Percentiles rank a stretch among this genome's conserved stretches.
phyloP scores from a whole-genome alignment of 1,140 invertebrate species.

The Augochlora pura region DNA sequence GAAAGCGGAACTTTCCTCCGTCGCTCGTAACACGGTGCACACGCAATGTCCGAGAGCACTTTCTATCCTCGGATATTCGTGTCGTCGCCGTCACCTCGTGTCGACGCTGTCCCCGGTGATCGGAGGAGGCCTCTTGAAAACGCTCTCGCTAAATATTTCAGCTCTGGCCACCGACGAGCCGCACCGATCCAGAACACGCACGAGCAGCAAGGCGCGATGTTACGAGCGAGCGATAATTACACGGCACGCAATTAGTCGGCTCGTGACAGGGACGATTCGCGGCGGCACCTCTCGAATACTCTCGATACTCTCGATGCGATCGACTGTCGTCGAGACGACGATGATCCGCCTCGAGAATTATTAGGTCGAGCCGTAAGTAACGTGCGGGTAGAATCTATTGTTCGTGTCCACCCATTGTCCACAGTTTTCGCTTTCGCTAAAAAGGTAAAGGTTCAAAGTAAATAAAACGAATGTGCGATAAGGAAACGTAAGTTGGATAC shows the following conservation, averaged over 20 bases:
- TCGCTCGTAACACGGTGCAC: background rate
- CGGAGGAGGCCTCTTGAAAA: too few relatives aligned
- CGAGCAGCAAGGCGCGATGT: constrained; percentile 37
- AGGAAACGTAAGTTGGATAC: too few relatives aligned
- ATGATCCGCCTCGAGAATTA: background rate
- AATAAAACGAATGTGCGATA: too few relatives aligned
- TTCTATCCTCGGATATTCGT: constrained; percentile 17
- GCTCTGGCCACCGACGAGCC: too few relatives aligned
- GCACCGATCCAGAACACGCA: background rate
- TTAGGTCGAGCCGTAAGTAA: too few relatives aligned
- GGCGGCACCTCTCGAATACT: background rate
- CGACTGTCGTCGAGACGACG: background rate
- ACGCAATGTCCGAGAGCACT: constrained; percentile 29
- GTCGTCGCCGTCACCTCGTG: background rate
- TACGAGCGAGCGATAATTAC: constrained; percentile 56
- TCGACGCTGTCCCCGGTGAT: background rate
- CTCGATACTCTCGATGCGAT: background rate
- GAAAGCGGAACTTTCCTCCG: constrained; percentile 32
- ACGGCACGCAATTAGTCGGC: constrained; percentile 25
- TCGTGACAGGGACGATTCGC: background rate
- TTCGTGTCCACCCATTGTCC: too few relatives aligned
- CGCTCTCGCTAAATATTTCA: too few relatives aligned
- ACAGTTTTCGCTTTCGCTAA: too few relatives aligned
- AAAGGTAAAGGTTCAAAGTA: too few relatives aligned
- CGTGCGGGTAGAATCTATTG: too few relatives aligned